These are phyloP conservation scores for Paedocypris micromegethes DNA, from an alignment of 2,797 vertebrate genomes.

Conservation along the genomic window DNA sequence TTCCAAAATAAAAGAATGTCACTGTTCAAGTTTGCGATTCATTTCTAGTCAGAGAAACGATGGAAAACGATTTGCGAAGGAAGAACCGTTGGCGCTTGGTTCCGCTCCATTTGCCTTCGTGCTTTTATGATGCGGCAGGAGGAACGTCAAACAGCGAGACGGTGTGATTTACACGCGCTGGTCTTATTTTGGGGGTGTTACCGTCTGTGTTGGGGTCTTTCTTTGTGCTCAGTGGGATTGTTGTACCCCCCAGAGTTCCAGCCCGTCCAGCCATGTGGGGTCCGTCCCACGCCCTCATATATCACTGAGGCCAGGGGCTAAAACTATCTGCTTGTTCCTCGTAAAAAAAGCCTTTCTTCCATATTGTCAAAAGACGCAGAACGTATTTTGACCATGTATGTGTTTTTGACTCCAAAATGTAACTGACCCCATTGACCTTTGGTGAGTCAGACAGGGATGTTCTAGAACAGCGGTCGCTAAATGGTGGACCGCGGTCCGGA, in stretches of 20 bases:
- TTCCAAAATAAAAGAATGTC: too few species aligned
- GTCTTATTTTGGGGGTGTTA: slow-evolving; percentile 41
- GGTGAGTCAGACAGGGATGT: too few species aligned
- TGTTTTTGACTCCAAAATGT: too few species aligned
- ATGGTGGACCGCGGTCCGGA: too few species aligned
- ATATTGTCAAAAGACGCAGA: neutral
- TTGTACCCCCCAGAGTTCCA: slow-evolving; percentile 44
- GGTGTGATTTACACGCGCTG: slow-evolving; percentile 56
- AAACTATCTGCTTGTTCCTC: slow-evolving; percentile 46
- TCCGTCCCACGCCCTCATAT: slow-evolving; percentile 64
- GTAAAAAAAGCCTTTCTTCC: slow-evolving; percentile 1
- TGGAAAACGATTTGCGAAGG: too few species aligned
- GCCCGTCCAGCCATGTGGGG: slow-evolving; percentile 54
- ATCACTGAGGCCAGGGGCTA: too few species aligned
- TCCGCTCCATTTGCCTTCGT: slow-evolving; percentile 16
- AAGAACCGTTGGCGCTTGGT: slow-evolving; percentile 8
- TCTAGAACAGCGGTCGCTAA: too few species aligned
- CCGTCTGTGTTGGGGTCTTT: slow-evolving; percentile 56
- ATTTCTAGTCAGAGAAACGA: too few species aligned
- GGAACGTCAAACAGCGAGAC: slow-evolving; percentile 16
- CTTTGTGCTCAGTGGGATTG: slow-evolving; percentile 62
- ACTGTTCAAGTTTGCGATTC: too few species aligned
- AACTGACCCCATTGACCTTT: too few species aligned
- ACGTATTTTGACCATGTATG: too few species aligned
- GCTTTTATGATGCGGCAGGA: slow-evolving; percentile 30